Percentiles rank a stretch among this genome's conserved stretches.
Conservation (phyloP, 2,888 invertebrate species). For the Drosophila picticornis region DNA sequence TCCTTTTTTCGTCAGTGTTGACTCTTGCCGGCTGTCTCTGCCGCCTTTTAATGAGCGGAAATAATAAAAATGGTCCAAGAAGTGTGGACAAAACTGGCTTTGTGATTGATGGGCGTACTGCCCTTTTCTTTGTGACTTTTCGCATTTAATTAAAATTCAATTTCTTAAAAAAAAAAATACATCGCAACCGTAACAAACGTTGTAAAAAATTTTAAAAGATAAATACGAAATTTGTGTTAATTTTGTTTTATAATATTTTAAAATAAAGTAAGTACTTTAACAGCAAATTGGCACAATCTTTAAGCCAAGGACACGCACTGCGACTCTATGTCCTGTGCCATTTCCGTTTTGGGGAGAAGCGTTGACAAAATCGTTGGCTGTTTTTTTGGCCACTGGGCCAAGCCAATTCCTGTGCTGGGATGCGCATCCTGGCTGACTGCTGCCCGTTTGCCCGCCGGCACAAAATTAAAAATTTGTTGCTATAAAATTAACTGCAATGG, state of each 20-base stretch:
- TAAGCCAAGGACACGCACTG: constrained; percentile 11
- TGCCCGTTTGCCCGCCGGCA: constrained; percentile 21
- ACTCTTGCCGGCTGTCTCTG: constrained; percentile 51
- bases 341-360: constrained; percentile 33
- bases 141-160: constrained; percentile 40
- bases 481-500: constrained; percentile 67
- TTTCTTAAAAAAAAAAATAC: constrained; percentile 5
- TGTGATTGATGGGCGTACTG: constrained; percentile 56
- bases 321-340: constrained; percentile 39
- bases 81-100: constrained; percentile 13
- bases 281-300: constrained; percentile 15
- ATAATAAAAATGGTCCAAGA: constrained; percentile 3
- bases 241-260: neutral
- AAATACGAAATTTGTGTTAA: constrained; percentile 18
- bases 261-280: constrained; percentile 1
- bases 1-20: constrained; percentile 44
- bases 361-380: constrained; percentile 7
- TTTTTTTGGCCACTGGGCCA: constrained; percentile 13
- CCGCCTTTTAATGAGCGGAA: constrained; percentile 50
- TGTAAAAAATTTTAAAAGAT: constrained; percentile 1
- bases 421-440: constrained; percentile 16
- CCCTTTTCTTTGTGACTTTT: constrained; percentile 39
- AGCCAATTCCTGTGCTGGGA: constrained; percentile 11
- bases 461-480: constrained; percentile 63
- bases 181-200: neutral